Evolutionary conservation across 2,113 vertebrate species (phyloP), one percentile per base, ranked within the genome.

Genomic region (Butorides virescens): DNA sequence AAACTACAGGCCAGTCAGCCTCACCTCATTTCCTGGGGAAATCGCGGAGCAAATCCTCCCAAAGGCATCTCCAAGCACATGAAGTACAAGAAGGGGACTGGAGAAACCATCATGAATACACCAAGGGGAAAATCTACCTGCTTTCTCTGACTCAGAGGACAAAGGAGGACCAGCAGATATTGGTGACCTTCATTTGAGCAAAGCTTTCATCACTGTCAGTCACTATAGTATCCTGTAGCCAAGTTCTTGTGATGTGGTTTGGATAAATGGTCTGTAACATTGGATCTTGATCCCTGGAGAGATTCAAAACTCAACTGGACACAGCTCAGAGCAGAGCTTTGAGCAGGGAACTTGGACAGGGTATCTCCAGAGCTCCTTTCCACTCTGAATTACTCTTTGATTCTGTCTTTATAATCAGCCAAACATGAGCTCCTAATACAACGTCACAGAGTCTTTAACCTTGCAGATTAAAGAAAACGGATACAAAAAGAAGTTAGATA

Each of bases 201-300:
- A 74, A 78, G 61, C 13, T 62, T 49, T 46, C 22, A 26, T 29
- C 36, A 25, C 55, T 37, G 14, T 49, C 58, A 56, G 15, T 65
- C 46, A 6, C 34, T 66, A 2, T 1, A 22, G 29, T 7, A 27
- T 59, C 65, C n/a, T 2, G 1, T 32, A 32, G 70, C 5, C 30
- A 72, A 86, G 61, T 66, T 55, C 46, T 50, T 66, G 17, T 66
- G 39, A 86, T 5, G 3, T 16, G 13, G 20, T 65, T 17, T 68
- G 29, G 26, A 47, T 36, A 72, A 50, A 78, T 21, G 1, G 55
- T 47, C 65, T 52, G 15, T 26, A 34, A 78, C 3, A 14, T 23
- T 7, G 2, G 6, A 85, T 68, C 52, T 59, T 46, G 36, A 91
- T 47, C 18, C 27, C 19, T 46, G 22, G 25, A 91, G 37, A 82